Percentiles rank a stretch among this genome's conserved stretches.
Evolutionary conservation across 2,888 invertebrate genomes (phyloP).

Genomic region (Diploptera punctata): DNA sequence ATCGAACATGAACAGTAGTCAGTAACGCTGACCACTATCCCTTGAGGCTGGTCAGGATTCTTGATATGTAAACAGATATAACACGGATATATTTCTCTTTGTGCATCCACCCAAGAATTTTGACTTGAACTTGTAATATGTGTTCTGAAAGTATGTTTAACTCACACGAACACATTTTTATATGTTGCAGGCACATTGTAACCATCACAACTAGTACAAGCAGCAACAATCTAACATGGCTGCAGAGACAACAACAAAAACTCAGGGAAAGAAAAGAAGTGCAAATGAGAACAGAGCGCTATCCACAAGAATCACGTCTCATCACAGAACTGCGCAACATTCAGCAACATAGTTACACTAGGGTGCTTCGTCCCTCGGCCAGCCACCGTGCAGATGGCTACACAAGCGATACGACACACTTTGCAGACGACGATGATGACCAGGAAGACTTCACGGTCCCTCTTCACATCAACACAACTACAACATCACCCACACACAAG

Average conservation of each 20-base stretch:
- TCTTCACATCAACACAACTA: conserved; percentile 69
- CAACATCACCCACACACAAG: conserved; percentile 46
- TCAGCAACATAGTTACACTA: conserved; percentile 56
- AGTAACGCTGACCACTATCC: too few species aligned
- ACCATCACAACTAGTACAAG: conserved; percentile 44
- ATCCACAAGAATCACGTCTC: conserved; percentile 70
- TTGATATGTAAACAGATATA: too few species aligned
- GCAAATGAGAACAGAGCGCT: conserved; percentile 73
- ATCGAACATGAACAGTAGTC: too few species aligned
- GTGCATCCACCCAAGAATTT: too few species aligned
- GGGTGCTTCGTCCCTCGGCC: conserved; percentile 52
- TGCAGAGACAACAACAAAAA: conserved; percentile 83
- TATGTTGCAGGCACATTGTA: conserved; percentile 35
- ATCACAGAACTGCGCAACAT: conserved; percentile 64
- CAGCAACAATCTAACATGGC: conserved; percentile 72
- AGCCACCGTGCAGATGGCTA: conserved; percentile 72
- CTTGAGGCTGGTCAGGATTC: too few species aligned
- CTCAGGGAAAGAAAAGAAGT: conserved; percentile 78
- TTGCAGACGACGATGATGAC: conserved; percentile 77
- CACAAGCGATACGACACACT: conserved; percentile 79
- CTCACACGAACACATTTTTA: too few species aligned
- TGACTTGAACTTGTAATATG: too few species aligned
- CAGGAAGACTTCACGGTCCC: conserved; percentile 63
- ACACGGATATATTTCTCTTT: too few species aligned
- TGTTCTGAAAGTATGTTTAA: too few species aligned